Evolutionary conservation across 1,140 invertebrate genomes (phyloP).

Genomic region (Oscheius sp.): DNA sequence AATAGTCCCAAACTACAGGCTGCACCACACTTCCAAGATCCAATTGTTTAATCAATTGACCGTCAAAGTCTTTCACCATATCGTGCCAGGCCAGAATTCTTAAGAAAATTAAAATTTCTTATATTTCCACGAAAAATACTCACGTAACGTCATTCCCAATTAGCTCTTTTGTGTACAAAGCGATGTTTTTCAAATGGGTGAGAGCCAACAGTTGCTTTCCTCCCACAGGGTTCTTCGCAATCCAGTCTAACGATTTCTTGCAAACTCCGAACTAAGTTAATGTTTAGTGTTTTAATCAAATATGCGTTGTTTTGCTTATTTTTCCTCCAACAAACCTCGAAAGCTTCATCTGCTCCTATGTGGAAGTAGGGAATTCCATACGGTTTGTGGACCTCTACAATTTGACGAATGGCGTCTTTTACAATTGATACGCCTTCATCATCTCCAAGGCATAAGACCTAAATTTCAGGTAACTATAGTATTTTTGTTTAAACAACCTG

Average conservation of each 20-base stretch:
- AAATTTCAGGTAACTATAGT: neutral
- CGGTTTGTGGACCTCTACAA: slow-evolving; percentile 63
- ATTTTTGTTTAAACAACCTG: slow-evolving; percentile 53
- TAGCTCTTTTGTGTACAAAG: slow-evolving; percentile 22
- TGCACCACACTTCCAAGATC: slow-evolving; percentile 25
- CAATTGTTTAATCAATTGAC: slow-evolving; percentile 27
- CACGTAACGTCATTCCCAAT: neutral
- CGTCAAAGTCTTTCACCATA: slow-evolving; percentile 37
- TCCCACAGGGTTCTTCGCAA: neutral
- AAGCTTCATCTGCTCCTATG: slow-evolving; percentile 64
- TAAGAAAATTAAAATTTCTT: slow-evolving; percentile 1
- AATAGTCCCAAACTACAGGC: slow-evolving; percentile 42
- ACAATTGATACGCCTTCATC: slow-evolving; percentile 64
- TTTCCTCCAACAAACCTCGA: slow-evolving; percentile 22
- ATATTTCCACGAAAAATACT: neutral
- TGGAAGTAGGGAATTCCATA: slow-evolving; percentile 60
- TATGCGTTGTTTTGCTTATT: neutral
- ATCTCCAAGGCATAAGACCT: slow-evolving; percentile 63
- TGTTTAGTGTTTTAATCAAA: neutral
- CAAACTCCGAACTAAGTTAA: slow-evolving; percentile 37
- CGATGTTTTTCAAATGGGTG: slow-evolving; percentile 27
- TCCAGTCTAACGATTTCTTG: slow-evolving; percentile 30
- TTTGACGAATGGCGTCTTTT: slow-evolving; percentile 66
- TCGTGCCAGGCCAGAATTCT: slow-evolving; percentile 39
- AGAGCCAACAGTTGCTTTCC: slow-evolving; percentile 33